Evolutionary conservation across 2,797 vertebrate species (phyloP).

Genomic region (Coranthus polyacanthus): DNA sequence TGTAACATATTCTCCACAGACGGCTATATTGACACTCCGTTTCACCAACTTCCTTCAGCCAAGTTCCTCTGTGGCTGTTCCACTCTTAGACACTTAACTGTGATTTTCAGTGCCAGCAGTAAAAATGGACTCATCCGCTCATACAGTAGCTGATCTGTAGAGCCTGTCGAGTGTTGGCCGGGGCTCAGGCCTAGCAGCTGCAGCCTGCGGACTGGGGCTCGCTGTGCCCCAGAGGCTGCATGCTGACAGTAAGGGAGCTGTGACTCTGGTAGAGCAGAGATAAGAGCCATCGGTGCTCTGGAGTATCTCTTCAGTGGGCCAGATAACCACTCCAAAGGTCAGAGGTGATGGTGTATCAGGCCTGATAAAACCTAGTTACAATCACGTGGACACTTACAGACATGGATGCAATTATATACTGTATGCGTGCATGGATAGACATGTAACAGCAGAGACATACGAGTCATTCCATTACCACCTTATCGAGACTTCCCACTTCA

Average conservation of each 20-base stretch:
- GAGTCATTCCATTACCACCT: no score
- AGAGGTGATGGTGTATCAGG: slow-evolving; percentile 12
- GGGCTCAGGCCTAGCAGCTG: slow-evolving; percentile 35
- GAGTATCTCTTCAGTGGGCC: slow-evolving; percentile 42
- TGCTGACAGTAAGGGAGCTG: slow-evolving; percentile 33
- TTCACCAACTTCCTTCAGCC: slow-evolving; percentile 27
- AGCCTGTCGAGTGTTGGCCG: slow-evolving; percentile 7
- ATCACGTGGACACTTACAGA: not conserved
- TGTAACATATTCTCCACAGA: not conserved
- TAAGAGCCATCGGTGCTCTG: slow-evolving; percentile 52
- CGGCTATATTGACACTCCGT: not conserved
- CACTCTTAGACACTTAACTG: slow-evolving; percentile 30
- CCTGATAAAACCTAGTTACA: slow-evolving; percentile 16
- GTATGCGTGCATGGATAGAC: slow-evolving; percentile 4
- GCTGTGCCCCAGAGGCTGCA: slow-evolving; percentile 12
- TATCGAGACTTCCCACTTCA: no score
- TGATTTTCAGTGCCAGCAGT: slow-evolving; percentile 17
- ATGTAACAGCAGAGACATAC: not conserved
- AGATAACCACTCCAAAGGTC: slow-evolving; percentile 74
- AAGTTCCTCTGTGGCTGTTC: slow-evolving; percentile 8
- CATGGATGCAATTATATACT: slow-evolving; percentile 8
- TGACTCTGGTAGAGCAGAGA: slow-evolving; percentile 45
- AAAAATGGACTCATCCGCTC: slow-evolving; percentile 21
- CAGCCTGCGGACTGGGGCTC: slow-evolving; percentile 9
- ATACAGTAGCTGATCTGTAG: slow-evolving; percentile 17